phyloP scores from a whole-genome alignment of 2,888 invertebrate species.

The Netelia fuscicornis region DNA sequence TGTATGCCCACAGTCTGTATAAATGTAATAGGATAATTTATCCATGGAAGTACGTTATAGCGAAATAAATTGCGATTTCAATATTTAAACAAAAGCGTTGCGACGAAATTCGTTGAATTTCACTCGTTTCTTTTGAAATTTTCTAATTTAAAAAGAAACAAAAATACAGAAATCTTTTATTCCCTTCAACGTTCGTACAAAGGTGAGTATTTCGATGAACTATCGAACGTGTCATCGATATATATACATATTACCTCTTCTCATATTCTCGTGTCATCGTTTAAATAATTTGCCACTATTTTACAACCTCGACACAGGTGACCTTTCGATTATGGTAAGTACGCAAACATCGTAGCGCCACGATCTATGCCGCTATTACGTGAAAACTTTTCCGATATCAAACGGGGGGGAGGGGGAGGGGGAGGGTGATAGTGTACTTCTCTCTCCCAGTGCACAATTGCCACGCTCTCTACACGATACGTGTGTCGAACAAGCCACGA shows the following conservation, averaged over 20 bases:
- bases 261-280: slow-evolving; percentile 66
- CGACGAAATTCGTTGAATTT: background rate
- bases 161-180: background rate
- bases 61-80: slow-evolving; percentile 84
- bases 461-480: background rate
- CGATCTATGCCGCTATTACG: slow-evolving; percentile 37
- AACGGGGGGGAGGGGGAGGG: background rate
- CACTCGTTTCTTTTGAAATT: background rate
- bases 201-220: background rate
- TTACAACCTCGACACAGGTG: slow-evolving; percentile 48
- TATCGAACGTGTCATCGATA: background rate
- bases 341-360: slow-evolving; percentile 16
- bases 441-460: slow-evolving; percentile 22
- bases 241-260: slow-evolving; percentile 24
- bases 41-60: slow-evolving; percentile 82
- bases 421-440: background rate
- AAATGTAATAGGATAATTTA: slow-evolving; percentile 84
- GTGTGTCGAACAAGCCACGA: background rate
- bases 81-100: slow-evolving; percentile 75
- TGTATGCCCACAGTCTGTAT: slow-evolving; percentile 78
- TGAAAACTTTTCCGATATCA: slow-evolving; percentile 46
- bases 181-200: slow-evolving; percentile 23
- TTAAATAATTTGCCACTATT: slow-evolving; percentile 69
- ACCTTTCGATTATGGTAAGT: slow-evolving; percentile 67
- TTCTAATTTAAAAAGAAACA: slow-evolving; percentile 3